Evolutionary conservation across 2,888 invertebrate genomes (phyloP), one percentile per base, ranked within the genome.

Genomic region (Epsilonema sp.): DNA sequence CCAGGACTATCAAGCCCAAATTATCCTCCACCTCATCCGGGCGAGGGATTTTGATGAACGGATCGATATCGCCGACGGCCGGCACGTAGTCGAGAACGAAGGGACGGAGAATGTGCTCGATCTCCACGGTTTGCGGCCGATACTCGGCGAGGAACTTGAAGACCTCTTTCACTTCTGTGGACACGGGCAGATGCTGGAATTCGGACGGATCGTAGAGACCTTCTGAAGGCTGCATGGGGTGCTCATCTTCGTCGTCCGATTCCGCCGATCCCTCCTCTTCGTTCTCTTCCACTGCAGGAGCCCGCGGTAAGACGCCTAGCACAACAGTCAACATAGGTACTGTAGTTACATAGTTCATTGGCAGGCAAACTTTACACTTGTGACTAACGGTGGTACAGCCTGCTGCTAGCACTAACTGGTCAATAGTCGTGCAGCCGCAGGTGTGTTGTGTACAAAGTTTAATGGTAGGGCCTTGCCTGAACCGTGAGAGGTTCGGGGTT

Each of bases 31-130:
- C 50, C 2, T 68, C 73, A 56, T 83, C 80, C 0, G 92, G 92
- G 22, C 86, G 76, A 1, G 68, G 67, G 26, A 74, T 66, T 72
- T 94, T 97, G 37, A 99, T 75, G 69, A 97, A 92, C 2, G 90
- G 89, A 69, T 99, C 97, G 55, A 92, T 89, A 67, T 97, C 94
- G 1, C 97, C 97, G 42, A 97, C 90, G 0, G 90, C 86, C 8
- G 97, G 94, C 56, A 94, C 82, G 69, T 80, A 94, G 61, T 97
- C 94, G 1, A 92, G 89, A 46, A 92, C 78, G 65, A 94, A 94
- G 0, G 92, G 89, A 58, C 78, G 79, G 67, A 39, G 22, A 11
- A 39, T 20, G 20, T 5, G 22, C 5, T 21, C n/a, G 8, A 39
- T n/a, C 21, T 39, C 39, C 16, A 25, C 42, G 23, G 46, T 44